Evolutionary conservation across 1,140 invertebrate species (phyloP).

Genomic region (Procambarus virginalis): DNA sequence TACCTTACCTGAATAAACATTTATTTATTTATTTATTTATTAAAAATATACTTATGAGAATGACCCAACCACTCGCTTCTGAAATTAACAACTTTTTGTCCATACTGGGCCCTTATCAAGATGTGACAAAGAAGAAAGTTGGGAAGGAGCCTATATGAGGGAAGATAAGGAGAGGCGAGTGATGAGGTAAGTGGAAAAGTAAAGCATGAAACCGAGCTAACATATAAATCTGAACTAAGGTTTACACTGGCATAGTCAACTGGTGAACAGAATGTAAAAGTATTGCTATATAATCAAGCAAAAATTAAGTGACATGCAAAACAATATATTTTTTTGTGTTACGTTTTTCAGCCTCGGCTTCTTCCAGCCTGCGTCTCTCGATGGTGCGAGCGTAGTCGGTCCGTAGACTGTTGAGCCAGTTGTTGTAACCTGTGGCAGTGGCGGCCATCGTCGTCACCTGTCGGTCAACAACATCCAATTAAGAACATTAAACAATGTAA

Average conservation of each 20-base stretch:
- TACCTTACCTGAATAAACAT: no score
- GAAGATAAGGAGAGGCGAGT: no score
- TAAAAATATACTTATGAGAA: no score
- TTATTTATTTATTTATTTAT: no score
- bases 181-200: no score
- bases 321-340: background rate
- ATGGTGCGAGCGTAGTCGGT: conserved; percentile 46
- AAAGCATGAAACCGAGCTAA: background rate
- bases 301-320: background rate
- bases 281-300: background rate
- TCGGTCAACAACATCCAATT: background rate
- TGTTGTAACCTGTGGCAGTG: conserved; percentile 27
- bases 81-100: no score
- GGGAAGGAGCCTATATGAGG: no score
- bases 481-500: no score
- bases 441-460: background rate
- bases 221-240: background rate
- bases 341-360: conserved; percentile 52
- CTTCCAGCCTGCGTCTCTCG: conserved; percentile 21
- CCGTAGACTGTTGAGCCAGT: conserved; percentile 61
- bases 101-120: no score
- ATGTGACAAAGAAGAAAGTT: no score
- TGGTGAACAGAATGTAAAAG: background rate
- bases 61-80: no score
- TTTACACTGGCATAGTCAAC: background rate